Evolutionary conservation across 2,888 invertebrate species (phyloP), one percentile per base, ranked within the genome.

Genomic region (Pollenia amentaria): DNA sequence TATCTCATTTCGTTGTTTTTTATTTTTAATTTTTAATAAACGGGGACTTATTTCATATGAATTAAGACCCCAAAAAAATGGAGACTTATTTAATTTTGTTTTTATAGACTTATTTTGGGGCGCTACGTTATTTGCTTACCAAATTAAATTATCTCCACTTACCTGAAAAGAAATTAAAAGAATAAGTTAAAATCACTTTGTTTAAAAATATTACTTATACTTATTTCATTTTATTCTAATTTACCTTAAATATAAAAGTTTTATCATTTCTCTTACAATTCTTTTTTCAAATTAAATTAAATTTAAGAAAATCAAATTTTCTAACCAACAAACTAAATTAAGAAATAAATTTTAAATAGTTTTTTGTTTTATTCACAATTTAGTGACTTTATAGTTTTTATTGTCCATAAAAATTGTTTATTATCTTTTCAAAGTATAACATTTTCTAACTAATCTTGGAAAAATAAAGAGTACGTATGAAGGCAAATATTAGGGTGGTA

Each of bases 281-380:
- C 38, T 38, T 14, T 40, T 62, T 40, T 9, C 12, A 42, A 62
- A 62, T 57, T 38, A 38, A 62, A n/a, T 40, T 9, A 16, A 29
- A 12, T 12, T 57, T 29, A 29, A 29, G 12, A 29, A 57, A 29
- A 29, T 57, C 11, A 29, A 62, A 40, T 62, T 62, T 62, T 62
- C 62, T 10, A 8, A 9, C 9, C n/a, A 40, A 62, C 40, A 38
- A 62, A 62, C 62, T 62, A n/a, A 38, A 62, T 64, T 18, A 44
- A 44, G 42, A 64, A 64, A 18, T 12, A 44, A 44, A 29, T 18
- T 64, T 6, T 12, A 57, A 62, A n/a, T 9, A 44, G 0, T 16
- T 64, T 42, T 42, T 62, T 40, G 3, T 62, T 16, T 55, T 16
- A 14, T 38, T 60, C 12, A 7, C 18, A 64, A 64, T 16, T 64